Conservation (phyloP, 2,113 vertebrate genomes). For the Pyrgilauda ruficollis region DNA sequence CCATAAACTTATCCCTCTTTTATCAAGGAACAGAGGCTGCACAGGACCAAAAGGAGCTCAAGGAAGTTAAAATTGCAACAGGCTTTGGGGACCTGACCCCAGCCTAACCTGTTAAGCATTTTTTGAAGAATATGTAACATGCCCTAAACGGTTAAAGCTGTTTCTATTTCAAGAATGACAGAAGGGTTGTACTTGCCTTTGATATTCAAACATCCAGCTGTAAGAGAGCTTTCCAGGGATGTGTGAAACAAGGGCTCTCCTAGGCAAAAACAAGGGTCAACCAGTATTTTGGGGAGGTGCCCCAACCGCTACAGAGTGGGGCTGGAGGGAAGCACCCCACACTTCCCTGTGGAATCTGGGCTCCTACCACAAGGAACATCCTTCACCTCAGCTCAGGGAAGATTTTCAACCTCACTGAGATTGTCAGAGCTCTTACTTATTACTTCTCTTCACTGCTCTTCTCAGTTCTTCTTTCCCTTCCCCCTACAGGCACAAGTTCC, state of each 20-base stretch:
- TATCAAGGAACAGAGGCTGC: not conserved
- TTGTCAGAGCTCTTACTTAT: not conserved
- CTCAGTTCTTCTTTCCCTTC: not conserved
- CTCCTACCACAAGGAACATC: rapidly evolving
- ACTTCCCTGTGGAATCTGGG: not conserved
- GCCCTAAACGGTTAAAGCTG: not conserved
- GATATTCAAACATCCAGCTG: not conserved
- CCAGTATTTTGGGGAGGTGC: not conserved
- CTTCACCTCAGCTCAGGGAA: not conserved
- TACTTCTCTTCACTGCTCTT: not conserved
- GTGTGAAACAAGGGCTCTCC: not conserved
- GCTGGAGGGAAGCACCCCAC: not conserved
- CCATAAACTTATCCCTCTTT: not conserved
- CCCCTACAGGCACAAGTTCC: not conserved
- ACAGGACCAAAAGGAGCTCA: not conserved
- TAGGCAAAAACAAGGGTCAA: not conserved
- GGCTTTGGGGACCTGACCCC: not conserved
- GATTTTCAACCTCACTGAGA: not conserved
- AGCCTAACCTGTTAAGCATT: not conserved
- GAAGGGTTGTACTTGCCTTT: not conserved
- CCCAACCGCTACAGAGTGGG: not conserved
- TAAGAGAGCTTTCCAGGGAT: not conserved
- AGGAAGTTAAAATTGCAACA: not conserved
- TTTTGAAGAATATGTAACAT: not conserved
- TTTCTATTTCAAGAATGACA: not conserved